Percentiles rank a stretch among this genome's conserved stretches.
These are phyloP conservation scores for Eptatretus atami DNA, from an alignment of 2,797 vertebrate species.

Conservation along the genomic window DNA sequence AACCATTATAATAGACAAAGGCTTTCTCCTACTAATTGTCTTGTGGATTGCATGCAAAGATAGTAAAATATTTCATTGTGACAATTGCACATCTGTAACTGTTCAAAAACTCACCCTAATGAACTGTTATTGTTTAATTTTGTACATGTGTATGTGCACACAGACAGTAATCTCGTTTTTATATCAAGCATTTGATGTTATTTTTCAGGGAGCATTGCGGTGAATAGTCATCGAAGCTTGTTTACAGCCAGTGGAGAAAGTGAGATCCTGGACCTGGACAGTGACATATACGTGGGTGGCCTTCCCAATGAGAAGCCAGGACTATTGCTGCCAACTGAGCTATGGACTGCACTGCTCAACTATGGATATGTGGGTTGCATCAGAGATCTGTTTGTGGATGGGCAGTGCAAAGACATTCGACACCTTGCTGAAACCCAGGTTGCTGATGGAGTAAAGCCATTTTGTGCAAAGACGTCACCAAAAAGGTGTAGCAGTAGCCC, in stretches of 20 bases:
- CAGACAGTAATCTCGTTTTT: slow-evolving; percentile 9
- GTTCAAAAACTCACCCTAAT: too few species aligned
- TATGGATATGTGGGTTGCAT: slow-evolving; percentile 89
- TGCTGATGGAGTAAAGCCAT: slow-evolving; percentile 69
- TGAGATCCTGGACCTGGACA: slow-evolving; percentile 81
- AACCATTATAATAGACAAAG: too few species aligned
- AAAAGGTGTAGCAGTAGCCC: slow-evolving; percentile 91
- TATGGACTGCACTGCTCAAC: slow-evolving; percentile 97
- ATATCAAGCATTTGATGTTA: background rate
- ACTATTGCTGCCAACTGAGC: slow-evolving; percentile 74
- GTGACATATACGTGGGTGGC: slow-evolving; percentile 82
- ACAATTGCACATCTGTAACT: too few species aligned
- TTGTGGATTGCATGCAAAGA: too few species aligned
- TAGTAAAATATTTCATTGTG: too few species aligned
- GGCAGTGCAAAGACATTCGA: slow-evolving; percentile 81
- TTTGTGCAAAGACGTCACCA: slow-evolving; percentile 39
- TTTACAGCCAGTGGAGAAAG: slow-evolving; percentile 93
- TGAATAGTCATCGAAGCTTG: slow-evolving; percentile 70
- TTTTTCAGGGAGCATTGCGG: slow-evolving; percentile 59
- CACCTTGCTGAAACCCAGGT: slow-evolving; percentile 81
- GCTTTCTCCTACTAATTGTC: too few species aligned
- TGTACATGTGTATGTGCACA: slow-evolving; percentile 9
- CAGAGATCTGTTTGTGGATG: slow-evolving; percentile 78
- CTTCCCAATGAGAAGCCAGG: slow-evolving; percentile 53
- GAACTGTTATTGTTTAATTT: too few species aligned